Evolutionary conservation across 2,797 vertebrate species (phyloP).

Genomic region (Phyllotis vaccarum): DNA sequence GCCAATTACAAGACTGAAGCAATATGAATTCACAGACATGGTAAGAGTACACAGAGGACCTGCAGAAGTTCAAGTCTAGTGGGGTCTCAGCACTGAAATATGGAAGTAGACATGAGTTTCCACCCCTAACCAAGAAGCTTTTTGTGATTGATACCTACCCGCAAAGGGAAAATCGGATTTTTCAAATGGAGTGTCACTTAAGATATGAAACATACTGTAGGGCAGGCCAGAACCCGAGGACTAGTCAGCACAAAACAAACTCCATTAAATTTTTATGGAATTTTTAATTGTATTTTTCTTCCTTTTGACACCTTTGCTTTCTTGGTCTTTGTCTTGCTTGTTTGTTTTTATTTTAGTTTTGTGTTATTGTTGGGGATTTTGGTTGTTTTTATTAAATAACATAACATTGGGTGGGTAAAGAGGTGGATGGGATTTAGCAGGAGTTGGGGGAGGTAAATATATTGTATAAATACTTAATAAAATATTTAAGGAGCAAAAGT

Average conservation of each 20-base stretch:
- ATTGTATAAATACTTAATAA: neutral
- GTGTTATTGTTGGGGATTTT: neutral
- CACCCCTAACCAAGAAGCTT: neutral
- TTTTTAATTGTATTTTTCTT: neutral
- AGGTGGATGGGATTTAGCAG: neutral
- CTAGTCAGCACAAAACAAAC: neutral
- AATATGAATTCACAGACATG: neutral
- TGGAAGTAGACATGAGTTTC: neutral
- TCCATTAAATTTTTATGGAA: neutral
- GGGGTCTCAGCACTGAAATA: neutral
- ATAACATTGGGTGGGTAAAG: neutral
- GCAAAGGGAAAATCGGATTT: neutral
- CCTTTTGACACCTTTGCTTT: neutral
- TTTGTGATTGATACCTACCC: neutral
- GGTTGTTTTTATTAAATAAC: neutral
- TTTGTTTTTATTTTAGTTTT: neutral
- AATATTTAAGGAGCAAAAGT: neutral
- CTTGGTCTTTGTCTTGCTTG: neutral
- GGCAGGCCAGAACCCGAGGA: neutral
- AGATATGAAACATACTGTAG: neutral
- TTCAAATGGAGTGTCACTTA: neutral
- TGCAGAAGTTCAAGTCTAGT: neutral
- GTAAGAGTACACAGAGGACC: neutral
- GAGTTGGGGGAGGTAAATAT: neutral
- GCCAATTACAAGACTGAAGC: neutral